These are phyloP conservation scores for Onychostoma macrolepis DNA, from an alignment of 2,113 vertebrate species.

Conservation along the genomic window DNA sequence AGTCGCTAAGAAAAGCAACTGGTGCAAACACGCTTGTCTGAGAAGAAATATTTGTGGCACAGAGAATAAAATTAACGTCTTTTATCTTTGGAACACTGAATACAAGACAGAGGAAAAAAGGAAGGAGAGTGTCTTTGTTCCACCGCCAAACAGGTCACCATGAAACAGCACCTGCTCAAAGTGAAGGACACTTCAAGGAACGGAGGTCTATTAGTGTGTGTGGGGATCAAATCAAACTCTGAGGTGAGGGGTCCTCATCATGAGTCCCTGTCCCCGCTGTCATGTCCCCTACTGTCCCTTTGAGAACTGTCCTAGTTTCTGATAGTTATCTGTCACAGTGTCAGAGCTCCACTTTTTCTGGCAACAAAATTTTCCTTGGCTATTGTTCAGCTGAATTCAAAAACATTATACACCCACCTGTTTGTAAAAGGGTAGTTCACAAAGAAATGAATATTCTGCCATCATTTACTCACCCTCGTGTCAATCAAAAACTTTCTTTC, in stretches of 20 bases:
- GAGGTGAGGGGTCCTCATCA: constrained; percentile 51
- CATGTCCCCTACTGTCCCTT: constrained; percentile 57
- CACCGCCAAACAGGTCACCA: constrained; percentile 42
- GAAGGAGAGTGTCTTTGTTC: constrained; percentile 49
- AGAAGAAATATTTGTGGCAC: neutral
- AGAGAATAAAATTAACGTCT: constrained; percentile 4
- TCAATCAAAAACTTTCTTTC: neutral
- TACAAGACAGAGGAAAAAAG: neutral
- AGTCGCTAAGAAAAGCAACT: constrained; percentile 14
- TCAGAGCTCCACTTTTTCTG: constrained; percentile 48
- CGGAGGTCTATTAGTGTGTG: constrained; percentile 21
- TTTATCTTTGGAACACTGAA: constrained; percentile 40
- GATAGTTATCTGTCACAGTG: constrained; percentile 68
- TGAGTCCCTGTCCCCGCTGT: constrained; percentile 49
- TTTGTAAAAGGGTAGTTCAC: neutral
- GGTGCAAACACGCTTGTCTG: neutral
- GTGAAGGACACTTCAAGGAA: constrained; percentile 51
- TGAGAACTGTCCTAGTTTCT: constrained; percentile 72
- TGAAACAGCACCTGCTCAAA: constrained; percentile 18
- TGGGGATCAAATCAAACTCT: constrained; percentile 33
- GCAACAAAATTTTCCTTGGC: constrained; percentile 61
- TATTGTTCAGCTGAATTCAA: constrained; percentile 42
- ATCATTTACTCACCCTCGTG: neutral
- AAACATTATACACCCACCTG: constrained; percentile 5
- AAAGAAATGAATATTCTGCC: neutral